Evolutionary conservation across 2,888 invertebrate species (phyloP), one percentile per base, ranked within the genome.

Genomic region (Neoascia interrupta): DNA sequence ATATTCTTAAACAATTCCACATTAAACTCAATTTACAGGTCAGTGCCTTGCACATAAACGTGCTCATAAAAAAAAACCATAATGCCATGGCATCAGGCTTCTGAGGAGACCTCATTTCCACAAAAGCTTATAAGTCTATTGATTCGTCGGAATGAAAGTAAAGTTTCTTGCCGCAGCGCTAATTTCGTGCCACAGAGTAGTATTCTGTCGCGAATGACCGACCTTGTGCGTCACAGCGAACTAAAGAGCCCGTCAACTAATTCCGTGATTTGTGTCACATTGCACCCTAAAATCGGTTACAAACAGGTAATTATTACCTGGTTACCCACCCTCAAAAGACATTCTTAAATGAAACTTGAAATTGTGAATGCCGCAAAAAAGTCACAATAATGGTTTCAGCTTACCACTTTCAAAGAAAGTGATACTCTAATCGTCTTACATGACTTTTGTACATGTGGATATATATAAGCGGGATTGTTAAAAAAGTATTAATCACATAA

Each of bases 341-440:
- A 36, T 37, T 6, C 15, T 4, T 10, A 3, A 37, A 16, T 37
- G 37, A 37, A 18, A 23, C 45, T 23, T 45, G 13, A 23, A 23
- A 43, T 11, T 13, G 2, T 6, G 23, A n/a, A n/a, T n/a, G n/a
- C n/a, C n/a, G n/a, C 13, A 5, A n/a, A n/a, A n/a, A n/a, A n/a
- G n/a, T n/a, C n/a, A n/a, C n/a, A 3, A 43, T n/a, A 49, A 16
- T 31, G 31, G 34, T 49, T 49, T 49, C 18, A 3, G 13, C 19
- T 49, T 49, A 34, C 31, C n/a, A 49, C 49, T 34, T 49, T 49
- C 31, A 18, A 34, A 16, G 49, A 49, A 49, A 18, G 28, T 18
- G 18, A 34, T 28, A 49, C 31, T 18, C 11, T 11, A 19, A n/a
- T 19, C 18, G 5, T 16, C 13, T 6, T 21, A 3, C 11, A 19